Base-by-base conservation (phyloP, 2,113 vertebrate species). In the Apistogramma diplotaenia region DNA sequence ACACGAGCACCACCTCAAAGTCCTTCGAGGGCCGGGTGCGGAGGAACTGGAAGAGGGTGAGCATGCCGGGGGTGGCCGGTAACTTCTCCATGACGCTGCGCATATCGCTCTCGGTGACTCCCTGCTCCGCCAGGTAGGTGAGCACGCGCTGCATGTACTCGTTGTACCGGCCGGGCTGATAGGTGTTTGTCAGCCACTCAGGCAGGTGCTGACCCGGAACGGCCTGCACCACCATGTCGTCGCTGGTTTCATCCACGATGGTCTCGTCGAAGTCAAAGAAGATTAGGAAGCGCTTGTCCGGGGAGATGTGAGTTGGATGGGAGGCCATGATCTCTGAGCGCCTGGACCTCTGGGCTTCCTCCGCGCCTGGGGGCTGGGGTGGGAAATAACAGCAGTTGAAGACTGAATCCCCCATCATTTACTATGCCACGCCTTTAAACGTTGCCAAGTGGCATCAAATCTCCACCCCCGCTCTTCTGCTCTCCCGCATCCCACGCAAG, bases 241-340 rank as follows among this genome's bases (percentile, higher is more conserved):
- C 98, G 43, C 96, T 99, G 95, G 97, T 98, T 82, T 99, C 98
- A 0, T 98, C 95, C 90, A 99, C 94, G 74, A 99, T 96, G 23
- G 98, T 99, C 95, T 99, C 97, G 0, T 99, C 98, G 0, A 99
- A 99, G 91, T 99, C 98, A 0, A 99, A 99, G 90, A 97, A 93
- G 55, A 99, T 95, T 76, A 99, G 95, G 93, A 96, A 97, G 13
- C 91, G 96, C 19, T 96, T 96, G 1, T 95, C 83, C 1, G 89
- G 82, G 53, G 93, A 74, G 54, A 90, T 76, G 19, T 88, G 82
- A 1, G 86, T 9, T 1, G 91, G 89, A 2, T 92, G 51, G 21
- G 89, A 92, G 6, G 95, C 95, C 96, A 96, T 96, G 87, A 77
- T 93, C 2, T 90, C 76, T 2, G 86, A 0, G 40, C 61, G 91